phyloP scores from a whole-genome alignment of 2,888 invertebrate species.

The Eristalis pertinax region DNA sequence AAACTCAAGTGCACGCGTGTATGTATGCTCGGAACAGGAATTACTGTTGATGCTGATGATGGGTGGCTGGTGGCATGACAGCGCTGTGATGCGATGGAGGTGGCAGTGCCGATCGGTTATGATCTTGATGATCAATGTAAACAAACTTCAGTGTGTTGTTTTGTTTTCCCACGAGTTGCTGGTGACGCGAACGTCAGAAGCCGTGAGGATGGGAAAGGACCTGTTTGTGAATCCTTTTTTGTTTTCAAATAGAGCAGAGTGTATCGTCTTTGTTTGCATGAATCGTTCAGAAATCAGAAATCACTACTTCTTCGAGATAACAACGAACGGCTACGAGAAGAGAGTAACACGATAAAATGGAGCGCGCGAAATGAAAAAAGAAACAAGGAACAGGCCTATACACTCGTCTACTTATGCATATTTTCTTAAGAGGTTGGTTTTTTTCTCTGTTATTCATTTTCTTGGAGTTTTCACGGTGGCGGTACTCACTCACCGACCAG shows the following conservation, averaged over 20 bases:
- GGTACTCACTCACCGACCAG: background rate
- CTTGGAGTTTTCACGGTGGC: slow-evolving; percentile 34
- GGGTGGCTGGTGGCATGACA: background rate
- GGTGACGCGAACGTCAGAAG: background rate
- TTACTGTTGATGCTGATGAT: background rate
- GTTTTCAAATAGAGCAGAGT: slow-evolving; percentile 17
- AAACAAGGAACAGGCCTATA: background rate
- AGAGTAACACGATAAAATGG: slow-evolving; percentile 41
- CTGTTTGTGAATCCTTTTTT: slow-evolving; percentile 2
- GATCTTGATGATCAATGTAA: slow-evolving; percentile 29
- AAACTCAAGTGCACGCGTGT: slow-evolving; percentile 61
- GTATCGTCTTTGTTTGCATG: slow-evolving; percentile 39
- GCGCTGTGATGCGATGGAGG: too few relatives aligned
- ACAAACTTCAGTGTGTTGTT: slow-evolving; percentile 31
- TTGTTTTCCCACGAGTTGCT: slow-evolving; percentile 1
- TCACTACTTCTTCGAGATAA: slow-evolving; percentile 13
- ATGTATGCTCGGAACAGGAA: slow-evolving; percentile 1
- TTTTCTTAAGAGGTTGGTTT: slow-evolving; percentile 3
- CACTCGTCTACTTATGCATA: slow-evolving; percentile 29
- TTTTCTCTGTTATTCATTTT: background rate
- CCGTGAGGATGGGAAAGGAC: background rate
- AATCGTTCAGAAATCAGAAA: slow-evolving; percentile 26
- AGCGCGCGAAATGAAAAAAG: slow-evolving; percentile 38
- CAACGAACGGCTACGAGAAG: slow-evolving; percentile 20
- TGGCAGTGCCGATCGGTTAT: background rate